Percentiles rank a stretch among this genome's conserved stretches.
phyloP scores from a whole-genome alignment of 2,888 invertebrate genomes.

The Plagodis dolabraria region DNA sequence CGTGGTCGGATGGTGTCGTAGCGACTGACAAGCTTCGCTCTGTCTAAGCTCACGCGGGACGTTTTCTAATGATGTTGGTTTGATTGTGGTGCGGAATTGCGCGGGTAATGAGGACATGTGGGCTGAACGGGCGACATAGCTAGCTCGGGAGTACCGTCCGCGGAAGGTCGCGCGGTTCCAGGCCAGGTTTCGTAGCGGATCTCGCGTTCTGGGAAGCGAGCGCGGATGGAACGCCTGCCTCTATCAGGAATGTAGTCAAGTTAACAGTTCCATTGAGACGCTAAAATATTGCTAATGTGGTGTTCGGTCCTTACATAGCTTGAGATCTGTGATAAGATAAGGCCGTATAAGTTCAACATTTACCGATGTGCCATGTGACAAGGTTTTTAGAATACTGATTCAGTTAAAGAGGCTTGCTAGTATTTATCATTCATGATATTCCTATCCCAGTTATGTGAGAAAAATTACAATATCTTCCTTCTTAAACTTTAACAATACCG shows the following conservation, averaged over 20 bases:
- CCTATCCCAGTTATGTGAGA: no score
- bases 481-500: no score
- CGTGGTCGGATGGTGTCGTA: constrained; percentile 70
- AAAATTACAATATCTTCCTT: no score
- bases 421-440: no score
- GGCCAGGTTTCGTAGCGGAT: constrained; percentile 61
- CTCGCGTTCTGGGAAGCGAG: constrained; percentile 68
- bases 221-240: constrained; percentile 64
- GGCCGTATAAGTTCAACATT: background rate
- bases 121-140: constrained; percentile 45
- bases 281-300: constrained; percentile 37
- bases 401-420: no score
- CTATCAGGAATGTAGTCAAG: constrained; percentile 53
- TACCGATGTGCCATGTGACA: no score
- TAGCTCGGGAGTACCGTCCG: constrained; percentile 47
- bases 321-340: constrained; percentile 12
- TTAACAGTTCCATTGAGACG: constrained; percentile 32
- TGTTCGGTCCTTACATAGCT: constrained; percentile 10
- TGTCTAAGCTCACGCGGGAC: constrained; percentile 62
- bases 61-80: constrained; percentile 72
- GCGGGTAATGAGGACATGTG: constrained; percentile 69
- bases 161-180: constrained; percentile 46
- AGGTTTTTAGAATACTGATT: no score
- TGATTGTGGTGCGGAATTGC: constrained; percentile 73
- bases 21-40: constrained; percentile 68